These are phyloP conservation scores for Danio kyathit DNA, from an alignment of 2,797 vertebrate genomes.

Conservation along the genomic window DNA sequence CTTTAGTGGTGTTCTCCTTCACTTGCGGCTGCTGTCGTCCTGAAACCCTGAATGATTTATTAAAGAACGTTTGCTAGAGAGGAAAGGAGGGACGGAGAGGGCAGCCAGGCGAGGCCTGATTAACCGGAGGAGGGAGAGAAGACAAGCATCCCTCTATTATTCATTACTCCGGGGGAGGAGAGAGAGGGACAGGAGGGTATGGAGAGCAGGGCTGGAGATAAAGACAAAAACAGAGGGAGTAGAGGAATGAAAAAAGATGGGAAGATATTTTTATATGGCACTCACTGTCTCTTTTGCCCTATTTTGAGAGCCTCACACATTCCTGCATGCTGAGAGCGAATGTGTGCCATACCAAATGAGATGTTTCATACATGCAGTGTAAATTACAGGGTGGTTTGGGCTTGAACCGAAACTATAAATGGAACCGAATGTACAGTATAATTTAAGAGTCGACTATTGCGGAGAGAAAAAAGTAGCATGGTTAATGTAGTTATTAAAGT, in stretches of 20 bases:
- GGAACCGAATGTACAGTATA: neutral
- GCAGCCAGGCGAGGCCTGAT: constrained; percentile 79
- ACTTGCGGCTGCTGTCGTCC: constrained; percentile 61
- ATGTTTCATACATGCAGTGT: neutral
- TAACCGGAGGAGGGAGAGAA: constrained; percentile 76
- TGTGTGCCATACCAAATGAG: neutral
- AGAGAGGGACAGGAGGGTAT: constrained; percentile 58
- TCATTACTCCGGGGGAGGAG: constrained; percentile 73
- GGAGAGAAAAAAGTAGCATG: neutral
- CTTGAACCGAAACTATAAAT: neutral
- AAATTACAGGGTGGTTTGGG: neutral
- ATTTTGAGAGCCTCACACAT: constrained; percentile 38
- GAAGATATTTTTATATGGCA: constrained; percentile 50
- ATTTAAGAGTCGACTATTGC: neutral
- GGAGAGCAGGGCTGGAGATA: constrained; percentile 33
- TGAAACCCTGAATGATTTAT: constrained; percentile 79
- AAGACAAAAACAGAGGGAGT: constrained; percentile 14
- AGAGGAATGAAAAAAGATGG: neutral
- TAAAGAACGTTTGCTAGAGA: constrained; percentile 65
- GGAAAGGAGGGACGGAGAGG: constrained; percentile 71
- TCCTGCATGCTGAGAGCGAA: neutral
- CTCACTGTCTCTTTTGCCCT: constrained; percentile 20
- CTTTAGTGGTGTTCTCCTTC: constrained; percentile 62
- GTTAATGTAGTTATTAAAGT: neutral
- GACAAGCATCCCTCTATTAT: constrained; percentile 82